Conservation (phyloP, 1,140 invertebrate species). For the Yoshiicerus persimilis region DNA sequence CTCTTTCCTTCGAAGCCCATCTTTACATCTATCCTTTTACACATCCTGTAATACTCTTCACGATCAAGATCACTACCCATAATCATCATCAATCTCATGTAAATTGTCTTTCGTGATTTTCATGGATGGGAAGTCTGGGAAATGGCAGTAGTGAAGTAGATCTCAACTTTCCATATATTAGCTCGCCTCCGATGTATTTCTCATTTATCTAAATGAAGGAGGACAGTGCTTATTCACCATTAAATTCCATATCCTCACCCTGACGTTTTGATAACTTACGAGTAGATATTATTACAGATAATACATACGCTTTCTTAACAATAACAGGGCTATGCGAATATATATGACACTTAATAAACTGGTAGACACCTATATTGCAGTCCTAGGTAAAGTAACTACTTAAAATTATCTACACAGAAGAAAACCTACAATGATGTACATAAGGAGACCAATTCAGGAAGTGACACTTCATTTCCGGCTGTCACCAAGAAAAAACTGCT, state of each 20-base stretch:
- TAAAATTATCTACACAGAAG: not conserved
- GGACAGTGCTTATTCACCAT: not conserved
- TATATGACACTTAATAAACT: too few species aligned
- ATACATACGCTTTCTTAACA: not conserved
- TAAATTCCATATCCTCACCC: not conserved
- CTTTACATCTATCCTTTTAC: not conserved
- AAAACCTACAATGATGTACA: not conserved
- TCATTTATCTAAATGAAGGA: not conserved
- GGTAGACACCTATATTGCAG: not conserved
- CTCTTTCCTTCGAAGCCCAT: not conserved
- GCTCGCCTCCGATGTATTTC: not conserved
- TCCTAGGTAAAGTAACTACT: not conserved
- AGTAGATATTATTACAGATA: not conserved
- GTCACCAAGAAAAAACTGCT: not conserved
- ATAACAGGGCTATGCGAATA: not conserved
- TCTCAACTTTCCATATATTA: not conserved
- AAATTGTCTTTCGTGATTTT: constrained; percentile 20
- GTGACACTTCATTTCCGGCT: not conserved
- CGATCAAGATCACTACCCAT: not conserved
- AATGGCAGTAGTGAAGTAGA: not conserved
- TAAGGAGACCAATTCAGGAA: not conserved
- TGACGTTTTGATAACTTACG: not conserved
- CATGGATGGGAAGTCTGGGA: not conserved
- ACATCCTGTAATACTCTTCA: not conserved
- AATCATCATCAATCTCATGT: constrained; percentile 2